Base-by-base conservation (phyloP, 2,888 invertebrate genomes). In the Acanthosepion lycidas region DNA sequence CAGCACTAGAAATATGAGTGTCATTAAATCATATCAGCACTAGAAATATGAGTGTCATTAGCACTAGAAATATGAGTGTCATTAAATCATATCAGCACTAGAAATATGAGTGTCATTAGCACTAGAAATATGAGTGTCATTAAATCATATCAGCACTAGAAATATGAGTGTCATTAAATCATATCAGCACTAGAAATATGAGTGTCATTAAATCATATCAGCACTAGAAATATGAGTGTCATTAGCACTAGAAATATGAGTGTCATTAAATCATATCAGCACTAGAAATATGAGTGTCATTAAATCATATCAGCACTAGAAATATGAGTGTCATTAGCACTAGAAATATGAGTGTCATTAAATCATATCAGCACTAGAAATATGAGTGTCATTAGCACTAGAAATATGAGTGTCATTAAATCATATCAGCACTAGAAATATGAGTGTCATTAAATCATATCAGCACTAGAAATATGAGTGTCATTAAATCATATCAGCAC, bases 31-130 rank as follows among this genome's bases (percentile, higher is more conserved):
- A 78, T 78, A n/a, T n/a, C n/a, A n/a, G n/a, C n/a, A n/a, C n/a
- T 78, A n/a, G 5, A 78, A 78, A 78, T 33, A 78, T 23, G 12
- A 78, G 2, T 33, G n/a, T 12, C n/a, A 78, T 78, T 78, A 78
- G 33, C 78, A 78, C 33, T 78, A n/a, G 5, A 78, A 78, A 78
- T 33, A 78, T 23, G 12, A 78, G 2, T 33, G n/a, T 12, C n/a
- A 78, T 78, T 78, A 78, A 78, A 78, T 78, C 78, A 78, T 78
- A n/a, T n/a, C n/a, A n/a, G n/a, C n/a, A n/a, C n/a, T 78, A n/a
- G 5, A 78, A 78, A 78, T 33, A 78, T 23, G 12, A 78, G 2
- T 33, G n/a, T 12, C n/a, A 78, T 78, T 78, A 78, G 33, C 78
- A 78, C 33, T 78, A n/a, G 5, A 78, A 78, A 78, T 33, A 78